phyloP scores from a whole-genome alignment of 2,797 vertebrate species.

The Takifugu rubripes region DNA sequence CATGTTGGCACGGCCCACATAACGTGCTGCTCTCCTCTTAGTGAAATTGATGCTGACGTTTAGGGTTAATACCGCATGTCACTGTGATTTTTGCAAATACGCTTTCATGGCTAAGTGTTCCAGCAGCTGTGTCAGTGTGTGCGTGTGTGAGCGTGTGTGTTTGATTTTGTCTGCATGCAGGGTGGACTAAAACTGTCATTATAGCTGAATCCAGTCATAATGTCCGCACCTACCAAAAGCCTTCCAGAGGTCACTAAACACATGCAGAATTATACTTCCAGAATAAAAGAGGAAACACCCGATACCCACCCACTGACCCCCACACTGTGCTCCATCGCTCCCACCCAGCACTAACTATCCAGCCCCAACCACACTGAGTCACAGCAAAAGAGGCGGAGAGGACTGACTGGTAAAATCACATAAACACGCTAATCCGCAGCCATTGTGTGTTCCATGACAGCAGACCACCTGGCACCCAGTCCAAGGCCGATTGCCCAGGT shows the following conservation, averaged over 20 bases:
- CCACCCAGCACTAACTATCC: constrained; percentile 19
- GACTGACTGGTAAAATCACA: constrained; percentile 21
- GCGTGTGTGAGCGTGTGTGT: constrained; percentile 6
- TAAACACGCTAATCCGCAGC: constrained; percentile 23
- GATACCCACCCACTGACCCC: constrained; percentile 44
- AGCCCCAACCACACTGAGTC: constrained; percentile 46
- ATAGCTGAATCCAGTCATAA: constrained; percentile 48
- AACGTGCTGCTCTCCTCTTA: constrained; percentile 36
- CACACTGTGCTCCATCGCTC: constrained; percentile 11
- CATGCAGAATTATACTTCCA: constrained; percentile 37
- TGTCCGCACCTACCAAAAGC: constrained; percentile 58
- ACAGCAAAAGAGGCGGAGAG: constrained; percentile 32
- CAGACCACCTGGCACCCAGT: constrained; percentile 47
- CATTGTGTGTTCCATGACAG: constrained; percentile 37
- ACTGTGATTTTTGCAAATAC: constrained; percentile 63
- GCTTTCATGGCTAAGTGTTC: constrained; percentile 52
- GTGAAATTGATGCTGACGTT: constrained; percentile 62
- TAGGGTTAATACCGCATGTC: constrained; percentile 63
- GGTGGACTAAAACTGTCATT: constrained; percentile 47
- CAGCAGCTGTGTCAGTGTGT: constrained; percentile 40
- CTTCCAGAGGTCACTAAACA: constrained; percentile 53
- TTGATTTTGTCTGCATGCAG: constrained; percentile 2
- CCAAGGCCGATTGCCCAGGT: constrained; percentile 35
- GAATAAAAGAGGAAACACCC: constrained; percentile 53
- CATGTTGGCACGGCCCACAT: constrained; percentile 33